These are phyloP conservation scores for Trissolcus japonicus DNA, from an alignment of 2,888 invertebrate genomes.

Conservation along the genomic window DNA sequence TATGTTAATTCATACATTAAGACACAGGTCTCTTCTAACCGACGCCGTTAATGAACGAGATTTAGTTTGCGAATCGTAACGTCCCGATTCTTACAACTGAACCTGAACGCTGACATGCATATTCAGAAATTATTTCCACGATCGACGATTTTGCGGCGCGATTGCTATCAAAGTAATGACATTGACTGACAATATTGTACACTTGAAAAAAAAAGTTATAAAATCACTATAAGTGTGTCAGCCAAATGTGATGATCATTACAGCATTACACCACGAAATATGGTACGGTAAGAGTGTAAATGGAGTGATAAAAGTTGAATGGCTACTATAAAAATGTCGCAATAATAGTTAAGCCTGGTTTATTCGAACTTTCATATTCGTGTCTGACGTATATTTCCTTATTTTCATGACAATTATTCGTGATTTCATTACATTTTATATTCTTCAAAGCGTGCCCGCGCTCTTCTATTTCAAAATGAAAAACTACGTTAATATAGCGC, in stretches of 20 bases:
- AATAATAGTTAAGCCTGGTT: constrained; percentile 38
- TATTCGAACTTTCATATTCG: constrained; percentile 19
- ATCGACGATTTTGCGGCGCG: not conserved
- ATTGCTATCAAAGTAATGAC: constrained; percentile 7
- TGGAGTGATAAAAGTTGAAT: constrained; percentile 42
- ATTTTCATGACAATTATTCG: too few species aligned
- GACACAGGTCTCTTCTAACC: constrained; percentile 11
- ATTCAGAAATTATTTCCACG: constrained; percentile 22
- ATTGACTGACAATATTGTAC: constrained; percentile 22
- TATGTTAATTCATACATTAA: constrained; percentile 51
- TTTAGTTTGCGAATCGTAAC: constrained; percentile 38
- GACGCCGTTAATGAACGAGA: constrained; percentile 23
- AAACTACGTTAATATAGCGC: too few species aligned
- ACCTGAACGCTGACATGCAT: constrained; percentile 5
- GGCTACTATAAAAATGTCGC: constrained; percentile 37
- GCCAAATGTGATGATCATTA: constrained; percentile 30
- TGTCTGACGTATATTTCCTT: too few species aligned
- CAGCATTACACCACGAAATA: constrained; percentile 29
- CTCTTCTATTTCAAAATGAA: too few species aligned
- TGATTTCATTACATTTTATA: too few species aligned
- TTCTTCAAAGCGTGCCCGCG: too few species aligned
- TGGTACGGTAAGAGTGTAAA: constrained; percentile 23
- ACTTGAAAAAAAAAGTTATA: constrained; percentile 14
- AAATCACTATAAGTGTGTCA: constrained; percentile 27
- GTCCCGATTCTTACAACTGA: constrained; percentile 5